Percentiles rank a stretch among this genome's conserved stretches.
Evolutionary conservation across 2,113 vertebrate genomes (phyloP).

Genomic region (Perca flavescens): DNA sequence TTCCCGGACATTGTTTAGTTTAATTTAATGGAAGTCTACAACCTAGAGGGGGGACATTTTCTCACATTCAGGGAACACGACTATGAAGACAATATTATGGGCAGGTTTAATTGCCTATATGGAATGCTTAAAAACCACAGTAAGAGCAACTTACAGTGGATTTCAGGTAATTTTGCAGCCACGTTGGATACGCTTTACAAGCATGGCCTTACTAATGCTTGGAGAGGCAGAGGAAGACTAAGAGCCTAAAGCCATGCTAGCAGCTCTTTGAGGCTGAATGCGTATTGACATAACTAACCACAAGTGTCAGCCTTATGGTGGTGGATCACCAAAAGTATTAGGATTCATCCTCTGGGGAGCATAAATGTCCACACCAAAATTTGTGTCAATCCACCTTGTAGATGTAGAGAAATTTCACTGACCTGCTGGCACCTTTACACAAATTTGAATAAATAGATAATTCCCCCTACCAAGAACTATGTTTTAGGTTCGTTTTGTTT

Average conservation of each 20-base stretch:
- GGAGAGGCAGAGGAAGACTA: not conserved
- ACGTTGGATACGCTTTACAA: constrained; percentile 33
- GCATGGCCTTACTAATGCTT: constrained; percentile 12
- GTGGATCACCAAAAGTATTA: not conserved
- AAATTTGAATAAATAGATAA: not conserved
- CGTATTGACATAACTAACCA: not conserved
- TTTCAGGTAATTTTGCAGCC: constrained; percentile 30
- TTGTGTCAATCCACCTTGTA: not conserved
- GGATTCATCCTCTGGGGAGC: not conserved
- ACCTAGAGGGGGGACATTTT: constrained; percentile 17
- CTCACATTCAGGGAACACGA: constrained; percentile 41
- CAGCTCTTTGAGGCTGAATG: not conserved
- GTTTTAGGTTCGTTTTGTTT: no score
- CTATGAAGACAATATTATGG: constrained; percentile 63
- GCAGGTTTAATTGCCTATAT: constrained; percentile 63
- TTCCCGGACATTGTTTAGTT: constrained; percentile 64
- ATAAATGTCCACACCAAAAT: not conserved
- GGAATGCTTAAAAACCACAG: constrained; percentile 61
- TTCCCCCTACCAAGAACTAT: no score
- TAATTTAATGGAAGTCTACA: constrained; percentile 55
- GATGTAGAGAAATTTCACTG: not conserved
- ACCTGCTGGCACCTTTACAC: not conserved
- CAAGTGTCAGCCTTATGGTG: no score
- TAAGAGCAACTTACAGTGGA: constrained; percentile 32
- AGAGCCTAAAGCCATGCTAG: not conserved